phyloP scores from a whole-genome alignment of 53 echinoderm and acorn worm species.

The Astropecten irregularis region DNA sequence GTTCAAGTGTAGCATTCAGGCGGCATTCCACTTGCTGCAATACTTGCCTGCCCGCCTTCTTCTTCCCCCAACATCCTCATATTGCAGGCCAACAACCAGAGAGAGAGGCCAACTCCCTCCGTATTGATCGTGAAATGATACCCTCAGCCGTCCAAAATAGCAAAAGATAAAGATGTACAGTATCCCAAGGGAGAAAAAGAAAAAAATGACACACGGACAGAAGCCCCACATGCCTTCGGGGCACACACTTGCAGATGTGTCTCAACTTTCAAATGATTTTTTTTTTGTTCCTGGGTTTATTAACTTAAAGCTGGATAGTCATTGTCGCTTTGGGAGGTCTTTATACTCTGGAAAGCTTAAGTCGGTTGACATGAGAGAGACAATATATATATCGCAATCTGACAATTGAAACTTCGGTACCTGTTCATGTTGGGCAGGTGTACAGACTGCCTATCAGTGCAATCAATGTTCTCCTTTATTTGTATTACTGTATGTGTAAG shows the following conservation, averaged over 20 bases:
- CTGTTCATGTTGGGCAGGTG: too few species aligned
- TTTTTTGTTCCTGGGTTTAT: neutral
- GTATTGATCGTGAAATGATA: constrained; percentile 46
- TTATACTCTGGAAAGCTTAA: neutral
- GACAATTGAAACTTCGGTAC: too few species aligned
- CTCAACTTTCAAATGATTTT: neutral
- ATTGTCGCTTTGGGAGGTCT: too few species aligned
- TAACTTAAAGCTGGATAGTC: neutral
- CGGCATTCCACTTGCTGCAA: neutral
- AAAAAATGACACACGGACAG: neutral
- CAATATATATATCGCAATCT: neutral
- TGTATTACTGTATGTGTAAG: too few species aligned
- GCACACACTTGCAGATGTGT: neutral
- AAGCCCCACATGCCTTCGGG: neutral
- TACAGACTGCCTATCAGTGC: too few species aligned
- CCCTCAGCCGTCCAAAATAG: neutral
- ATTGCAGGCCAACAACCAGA: neutral
- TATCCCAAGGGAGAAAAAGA: neutral
- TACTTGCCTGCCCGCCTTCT: neutral
- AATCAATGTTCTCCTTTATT: too few species aligned
- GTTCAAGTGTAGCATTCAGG: neutral
- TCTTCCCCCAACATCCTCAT: too few species aligned
- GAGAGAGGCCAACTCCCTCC: neutral
- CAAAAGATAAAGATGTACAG: constrained; percentile 5
- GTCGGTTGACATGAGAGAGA: neutral